Evolutionary conservation across 1,140 invertebrate species (phyloP).

Genomic region (Trachymyrmex cornetzi): DNA sequence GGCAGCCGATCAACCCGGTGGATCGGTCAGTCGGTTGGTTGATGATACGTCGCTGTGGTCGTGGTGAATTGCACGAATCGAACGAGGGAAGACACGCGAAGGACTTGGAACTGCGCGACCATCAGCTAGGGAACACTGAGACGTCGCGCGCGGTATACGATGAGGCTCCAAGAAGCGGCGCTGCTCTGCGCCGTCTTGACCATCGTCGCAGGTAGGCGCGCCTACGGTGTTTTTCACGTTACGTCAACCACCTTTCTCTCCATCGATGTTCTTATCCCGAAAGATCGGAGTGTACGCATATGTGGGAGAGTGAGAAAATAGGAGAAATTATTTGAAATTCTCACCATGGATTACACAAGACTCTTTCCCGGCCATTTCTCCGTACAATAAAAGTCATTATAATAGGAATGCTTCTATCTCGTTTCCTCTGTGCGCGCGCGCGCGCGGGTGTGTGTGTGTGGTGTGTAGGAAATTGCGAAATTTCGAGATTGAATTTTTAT

Average conservation of each 20-base stretch:
- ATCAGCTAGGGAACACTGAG: not conserved
- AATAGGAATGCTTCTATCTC: not conserved
- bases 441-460: too few species aligned
- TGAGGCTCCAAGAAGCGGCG: conserved; percentile 76
- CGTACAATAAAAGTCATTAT: not conserved
- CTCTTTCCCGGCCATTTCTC: not conserved
- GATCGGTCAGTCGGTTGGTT: conserved; percentile 48
- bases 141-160: conserved; percentile 53
- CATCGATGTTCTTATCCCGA: not conserved
- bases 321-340: conserved; percentile 31
- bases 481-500: conserved; percentile 17
- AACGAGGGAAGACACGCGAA: conserved; percentile 29
- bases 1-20: conserved; percentile 71
- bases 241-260: conserved; percentile 47
- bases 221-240: conserved; percentile 2
- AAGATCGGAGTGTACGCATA: not conserved
- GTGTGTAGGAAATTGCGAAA: conserved; percentile 25
- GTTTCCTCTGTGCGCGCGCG: too few species aligned
- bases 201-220: conserved; percentile 77
- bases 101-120: not conserved
- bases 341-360: not conserved
- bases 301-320: conserved; percentile 1
- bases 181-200: conserved; percentile 78
- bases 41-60: conserved; percentile 62
- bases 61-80: conserved; percentile 25